These are phyloP conservation scores for Ammodramus savannarum DNA, from an alignment of 2,113 vertebrate genomes.

Conservation along the genomic window DNA sequence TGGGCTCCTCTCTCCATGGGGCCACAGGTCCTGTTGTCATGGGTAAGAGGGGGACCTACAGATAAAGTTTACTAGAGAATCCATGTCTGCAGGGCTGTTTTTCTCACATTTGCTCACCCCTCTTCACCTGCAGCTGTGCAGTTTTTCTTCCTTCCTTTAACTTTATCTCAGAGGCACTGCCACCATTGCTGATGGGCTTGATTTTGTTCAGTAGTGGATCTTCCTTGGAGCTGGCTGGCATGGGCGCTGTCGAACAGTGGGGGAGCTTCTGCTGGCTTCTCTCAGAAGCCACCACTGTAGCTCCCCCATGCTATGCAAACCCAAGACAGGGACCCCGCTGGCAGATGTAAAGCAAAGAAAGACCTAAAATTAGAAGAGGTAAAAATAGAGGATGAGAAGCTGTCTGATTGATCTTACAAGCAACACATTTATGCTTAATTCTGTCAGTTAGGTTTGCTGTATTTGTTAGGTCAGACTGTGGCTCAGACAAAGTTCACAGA, in stretches of 20 bases:
- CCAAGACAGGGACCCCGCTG: background rate
- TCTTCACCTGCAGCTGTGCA: background rate
- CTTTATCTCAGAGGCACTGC: background rate
- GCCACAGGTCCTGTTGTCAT: background rate
- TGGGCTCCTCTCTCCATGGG: background rate
- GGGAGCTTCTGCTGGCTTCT: background rate
- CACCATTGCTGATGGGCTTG: background rate
- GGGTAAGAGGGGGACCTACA: background rate
- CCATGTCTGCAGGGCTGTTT: background rate
- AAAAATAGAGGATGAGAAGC: constrained; percentile 29
- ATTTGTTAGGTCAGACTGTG: background rate
- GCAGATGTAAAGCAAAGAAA: constrained; percentile 12
- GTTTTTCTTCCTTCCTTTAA: background rate
- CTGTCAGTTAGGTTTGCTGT: background rate
- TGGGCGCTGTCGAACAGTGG: fast-evolving
- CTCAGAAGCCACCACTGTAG: background rate
- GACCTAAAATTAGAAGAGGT: constrained; percentile 33
- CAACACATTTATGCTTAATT: background rate
- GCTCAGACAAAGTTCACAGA: background rate
- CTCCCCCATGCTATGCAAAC: fast-evolving
- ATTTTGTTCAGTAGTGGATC: background rate
- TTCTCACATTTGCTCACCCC: background rate
- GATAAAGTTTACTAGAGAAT: background rate
- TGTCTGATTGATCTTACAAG: background rate
- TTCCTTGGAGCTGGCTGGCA: background rate